A percentile compares a stretch with the other conserved stretches of the same genome.
These are phyloP conservation scores for Mesoclemmys tuberculata DNA, from an alignment of 2,113 vertebrate species.

Conservation along the genomic window DNA sequence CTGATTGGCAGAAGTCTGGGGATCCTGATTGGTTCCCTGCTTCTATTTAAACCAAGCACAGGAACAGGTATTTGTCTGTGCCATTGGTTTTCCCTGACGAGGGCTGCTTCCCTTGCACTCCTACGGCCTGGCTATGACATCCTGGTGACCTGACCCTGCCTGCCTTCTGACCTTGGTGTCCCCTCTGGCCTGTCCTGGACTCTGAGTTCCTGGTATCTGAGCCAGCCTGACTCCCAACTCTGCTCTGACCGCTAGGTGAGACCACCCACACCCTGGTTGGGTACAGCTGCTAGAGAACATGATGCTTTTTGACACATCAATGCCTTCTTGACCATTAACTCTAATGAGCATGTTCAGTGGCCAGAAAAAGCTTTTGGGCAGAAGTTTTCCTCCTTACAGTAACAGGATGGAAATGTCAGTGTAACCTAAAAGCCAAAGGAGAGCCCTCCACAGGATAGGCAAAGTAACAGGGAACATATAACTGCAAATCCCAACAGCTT, in stretches of 20 bases:
- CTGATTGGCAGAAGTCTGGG: neutral
- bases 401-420: neutral
- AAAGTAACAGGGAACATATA: neutral
- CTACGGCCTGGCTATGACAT: neutral
- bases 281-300: neutral
- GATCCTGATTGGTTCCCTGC: neutral
- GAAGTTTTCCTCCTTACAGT: neutral
- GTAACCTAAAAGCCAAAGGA: neutral
- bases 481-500: neutral
- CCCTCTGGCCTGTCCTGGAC: neutral
- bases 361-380: neutral
- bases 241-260: neutral
- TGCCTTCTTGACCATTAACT: neutral
- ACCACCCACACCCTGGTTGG: neutral
- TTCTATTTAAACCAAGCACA: neutral
- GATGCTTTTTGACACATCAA: neutral
- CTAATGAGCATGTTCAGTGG: neutral
- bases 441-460: fast-evolving
- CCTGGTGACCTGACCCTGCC: neutral
- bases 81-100: neutral
- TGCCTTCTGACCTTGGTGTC: neutral
- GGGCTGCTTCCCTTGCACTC: neutral
- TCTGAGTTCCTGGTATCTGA: neutral
- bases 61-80: neutral
- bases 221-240: neutral